Percentiles rank a stretch among this genome's conserved stretches.
These are phyloP conservation scores for Drosophila pseudotakahashii DNA, from an alignment of 2,888 invertebrate genomes.

Conservation along the genomic window DNA sequence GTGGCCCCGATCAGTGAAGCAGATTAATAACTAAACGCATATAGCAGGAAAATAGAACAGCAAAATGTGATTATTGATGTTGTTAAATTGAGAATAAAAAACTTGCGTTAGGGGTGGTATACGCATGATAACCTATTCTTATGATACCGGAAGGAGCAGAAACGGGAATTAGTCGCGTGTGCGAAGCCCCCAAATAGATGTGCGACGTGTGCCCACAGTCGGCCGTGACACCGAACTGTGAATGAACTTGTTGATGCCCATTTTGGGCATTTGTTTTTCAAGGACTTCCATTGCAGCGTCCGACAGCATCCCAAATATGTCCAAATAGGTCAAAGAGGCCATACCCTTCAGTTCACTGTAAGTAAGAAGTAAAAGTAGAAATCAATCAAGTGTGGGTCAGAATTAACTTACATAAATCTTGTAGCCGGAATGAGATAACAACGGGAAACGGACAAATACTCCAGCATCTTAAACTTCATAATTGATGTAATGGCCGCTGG, in stretches of 20 bases:
- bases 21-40: conserved; percentile 34
- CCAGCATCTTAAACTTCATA: conserved; percentile 87
- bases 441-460: conserved; percentile 91
- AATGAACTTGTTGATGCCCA: conserved; percentile 90
- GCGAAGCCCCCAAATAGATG: conserved; percentile 95
- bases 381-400: neutral
- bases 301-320: conserved; percentile 92
- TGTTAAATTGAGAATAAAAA: conserved; percentile 53
- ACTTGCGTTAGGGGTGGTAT: conserved; percentile 42
- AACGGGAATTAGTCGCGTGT: conserved; percentile 89
- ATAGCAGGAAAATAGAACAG: conserved; percentile 6
- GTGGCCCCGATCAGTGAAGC: conserved; percentile 61
- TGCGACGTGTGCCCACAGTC: conserved; percentile 93
- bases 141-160: neutral
- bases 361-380: neutral
- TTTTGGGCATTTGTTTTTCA: conserved; percentile 86
- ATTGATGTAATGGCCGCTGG: conserved; percentile 87
- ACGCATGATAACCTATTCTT: conserved; percentile 35
- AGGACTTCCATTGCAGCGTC: conserved; percentile 85
- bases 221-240: conserved; percentile 95
- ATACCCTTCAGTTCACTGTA: conserved; percentile 87
- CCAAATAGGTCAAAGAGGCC: conserved; percentile 89
- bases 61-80: conserved; percentile 55
- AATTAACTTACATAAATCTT: conserved; percentile 88
- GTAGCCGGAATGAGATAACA: conserved; percentile 91